Percentiles rank a stretch among this genome's conserved stretches.
Evolutionary conservation across 1,140 invertebrate species (phyloP).

Genomic region (Zaprionus africanus): DNA sequence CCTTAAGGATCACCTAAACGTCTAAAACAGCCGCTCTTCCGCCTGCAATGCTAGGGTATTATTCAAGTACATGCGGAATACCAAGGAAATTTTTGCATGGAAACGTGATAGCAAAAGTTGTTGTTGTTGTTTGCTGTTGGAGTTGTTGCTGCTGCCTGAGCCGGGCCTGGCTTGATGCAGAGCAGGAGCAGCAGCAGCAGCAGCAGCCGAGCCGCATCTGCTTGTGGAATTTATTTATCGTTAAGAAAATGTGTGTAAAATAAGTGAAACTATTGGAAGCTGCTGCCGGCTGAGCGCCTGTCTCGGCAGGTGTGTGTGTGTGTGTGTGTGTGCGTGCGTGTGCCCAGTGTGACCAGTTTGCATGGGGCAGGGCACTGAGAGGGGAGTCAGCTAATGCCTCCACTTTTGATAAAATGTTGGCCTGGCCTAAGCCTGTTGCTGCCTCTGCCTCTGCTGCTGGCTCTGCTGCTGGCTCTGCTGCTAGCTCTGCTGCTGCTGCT

Average conservation of each 20-base stretch:
- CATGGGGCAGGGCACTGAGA: conserved; percentile 4
- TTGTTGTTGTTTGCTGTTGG: conserved; percentile 31
- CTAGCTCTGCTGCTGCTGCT: conserved; percentile 39
- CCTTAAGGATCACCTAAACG: background rate
- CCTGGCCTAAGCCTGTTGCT: conserved; percentile 73
- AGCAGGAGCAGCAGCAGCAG: conserved; percentile 19
- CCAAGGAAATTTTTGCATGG: conserved; percentile 74
- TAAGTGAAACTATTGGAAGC: conserved; percentile 80
- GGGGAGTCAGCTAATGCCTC: conserved; percentile 64
- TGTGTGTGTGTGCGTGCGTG: conserved; percentile 20
- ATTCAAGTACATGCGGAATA: conserved; percentile 75
- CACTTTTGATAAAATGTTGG: conserved; percentile 80
- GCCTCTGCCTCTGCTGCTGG: conserved; percentile 7
- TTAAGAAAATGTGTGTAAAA: conserved; percentile 81
- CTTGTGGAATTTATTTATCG: conserved; percentile 82
- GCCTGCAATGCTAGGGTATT: conserved; percentile 14
- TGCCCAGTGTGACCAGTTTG: conserved; percentile 72
- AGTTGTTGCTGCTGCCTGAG: conserved; percentile 41
- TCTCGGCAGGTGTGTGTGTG: conserved; percentile 19
- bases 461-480: conserved; percentile 44
- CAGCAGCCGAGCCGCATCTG: conserved; percentile 61
- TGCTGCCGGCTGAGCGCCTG: conserved; percentile 43
- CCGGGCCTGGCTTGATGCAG: conserved; percentile 41
- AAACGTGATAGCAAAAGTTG: conserved; percentile 81
- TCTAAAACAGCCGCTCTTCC: background rate